phyloP scores from a whole-genome alignment of 23 tunicate genomes.

The Styela plicata region DNA sequence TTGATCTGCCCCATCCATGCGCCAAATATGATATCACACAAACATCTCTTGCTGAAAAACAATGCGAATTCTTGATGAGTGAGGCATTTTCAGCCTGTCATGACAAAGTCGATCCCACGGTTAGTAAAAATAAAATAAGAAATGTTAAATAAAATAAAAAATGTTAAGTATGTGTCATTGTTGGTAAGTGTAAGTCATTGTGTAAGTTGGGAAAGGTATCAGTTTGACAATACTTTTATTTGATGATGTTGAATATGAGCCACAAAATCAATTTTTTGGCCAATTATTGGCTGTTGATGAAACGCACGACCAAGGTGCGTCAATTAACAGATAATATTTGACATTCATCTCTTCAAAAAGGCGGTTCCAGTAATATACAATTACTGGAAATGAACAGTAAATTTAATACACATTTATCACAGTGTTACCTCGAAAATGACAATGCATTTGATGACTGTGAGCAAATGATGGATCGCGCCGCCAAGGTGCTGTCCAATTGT shows the following conservation, averaged over 20 bases:
- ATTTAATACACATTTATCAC: too few relatives aligned
- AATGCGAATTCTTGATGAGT: conserved; percentile 48
- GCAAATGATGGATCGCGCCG: too few relatives aligned
- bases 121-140: conserved; percentile 1
- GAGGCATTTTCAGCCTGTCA: conserved; percentile 63
- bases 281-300: not conserved
- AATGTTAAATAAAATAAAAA: not conserved
- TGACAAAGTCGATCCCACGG: conserved; percentile 49
- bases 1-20: conserved; percentile 64
- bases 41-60: conserved; percentile 36
- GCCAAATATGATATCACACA: conserved; percentile 19
- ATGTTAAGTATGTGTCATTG: too few relatives aligned
- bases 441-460: too few relatives aligned
- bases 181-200: not conserved
- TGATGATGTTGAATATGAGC: not conserved
- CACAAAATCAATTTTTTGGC: too few relatives aligned
- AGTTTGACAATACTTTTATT: not conserved
- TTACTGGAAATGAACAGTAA: too few relatives aligned
- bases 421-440: too few relatives aligned
- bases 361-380: too few relatives aligned
- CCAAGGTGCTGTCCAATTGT: too few relatives aligned
- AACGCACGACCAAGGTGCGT: too few relatives aligned
- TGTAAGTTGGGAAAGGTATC: not conserved
- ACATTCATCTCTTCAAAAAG: too few relatives aligned
- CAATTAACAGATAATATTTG: too few relatives aligned